A percentile compares a stretch with the other conserved stretches of the same genome.
Conservation (phyloP, 2,797 vertebrate species). For the Peromyscus melanophrys region DNA sequence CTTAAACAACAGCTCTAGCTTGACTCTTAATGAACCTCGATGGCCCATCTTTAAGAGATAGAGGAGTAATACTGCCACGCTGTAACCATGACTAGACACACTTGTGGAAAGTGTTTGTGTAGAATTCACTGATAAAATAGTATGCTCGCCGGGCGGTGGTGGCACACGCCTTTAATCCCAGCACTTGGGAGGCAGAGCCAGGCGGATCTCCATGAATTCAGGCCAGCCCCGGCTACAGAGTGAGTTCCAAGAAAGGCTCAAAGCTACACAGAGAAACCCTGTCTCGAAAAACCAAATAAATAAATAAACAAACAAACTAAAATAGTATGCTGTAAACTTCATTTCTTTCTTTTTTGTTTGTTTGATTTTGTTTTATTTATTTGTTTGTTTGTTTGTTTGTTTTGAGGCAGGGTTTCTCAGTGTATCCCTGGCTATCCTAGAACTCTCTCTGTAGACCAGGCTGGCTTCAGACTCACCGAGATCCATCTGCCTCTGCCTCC, state of each 20-base stretch:
- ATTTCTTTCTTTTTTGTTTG: background rate
- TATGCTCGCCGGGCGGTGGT: background rate
- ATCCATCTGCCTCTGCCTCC: background rate
- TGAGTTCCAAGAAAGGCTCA: no score
- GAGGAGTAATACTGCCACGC: background rate
- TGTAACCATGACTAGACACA: background rate
- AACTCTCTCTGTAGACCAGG: background rate
- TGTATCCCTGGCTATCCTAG: background rate
- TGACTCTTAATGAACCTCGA: background rate
- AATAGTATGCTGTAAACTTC: background rate
- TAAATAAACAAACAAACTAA: background rate
- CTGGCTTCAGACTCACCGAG: background rate
- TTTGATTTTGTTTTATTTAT: no score
- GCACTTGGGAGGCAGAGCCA: no score
- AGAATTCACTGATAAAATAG: conserved; percentile 42
- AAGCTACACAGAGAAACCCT: no score
- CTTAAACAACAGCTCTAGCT: background rate
- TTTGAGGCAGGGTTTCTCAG: background rate
- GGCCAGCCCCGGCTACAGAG: no score
- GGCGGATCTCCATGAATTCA: no score
- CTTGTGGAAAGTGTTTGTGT: background rate
- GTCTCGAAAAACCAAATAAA: no score
- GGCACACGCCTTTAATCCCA: no score
- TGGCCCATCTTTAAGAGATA: background rate
- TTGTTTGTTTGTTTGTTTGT: background rate